Percentiles rank a stretch among this genome's conserved stretches.
Conservation (phyloP, 2,888 invertebrate genomes). For the Boloria selene region DNA sequence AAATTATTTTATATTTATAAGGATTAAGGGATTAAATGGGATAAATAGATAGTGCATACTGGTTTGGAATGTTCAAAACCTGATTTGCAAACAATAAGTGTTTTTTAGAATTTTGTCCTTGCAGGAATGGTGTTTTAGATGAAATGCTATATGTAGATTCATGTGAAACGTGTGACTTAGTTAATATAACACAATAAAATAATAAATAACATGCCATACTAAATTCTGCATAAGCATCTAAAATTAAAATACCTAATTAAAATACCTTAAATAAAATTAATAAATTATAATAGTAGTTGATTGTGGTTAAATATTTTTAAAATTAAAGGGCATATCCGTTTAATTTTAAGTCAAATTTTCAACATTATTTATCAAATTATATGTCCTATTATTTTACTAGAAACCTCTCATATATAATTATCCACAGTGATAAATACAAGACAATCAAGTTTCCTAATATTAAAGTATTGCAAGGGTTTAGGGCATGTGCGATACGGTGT, state of each 20-base stretch:
- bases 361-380: too few species aligned
- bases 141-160: conserved; percentile 34
- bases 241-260: conserved; percentile 17
- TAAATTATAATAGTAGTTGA: conserved; percentile 1
- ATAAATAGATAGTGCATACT: conserved; percentile 22
- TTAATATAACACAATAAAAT: conserved; percentile 29
- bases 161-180: conserved; percentile 34
- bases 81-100: conserved; percentile 28
- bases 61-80: conserved; percentile 11
- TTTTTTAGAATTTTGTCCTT: conserved; percentile 27
- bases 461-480: conserved; percentile 21
- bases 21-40: too few species aligned
- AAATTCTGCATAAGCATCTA: conserved; percentile 29
- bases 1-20: neutral
- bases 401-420: too few species aligned
- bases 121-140: conserved; percentile 29
- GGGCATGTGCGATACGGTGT: conserved; percentile 67
- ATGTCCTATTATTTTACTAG: too few species aligned
- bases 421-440: too few species aligned
- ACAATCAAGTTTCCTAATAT: neutral
- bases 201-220: conserved; percentile 32
- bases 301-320: neutral
- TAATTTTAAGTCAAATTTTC: neutral
- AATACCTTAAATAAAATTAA: conserved; percentile 13
- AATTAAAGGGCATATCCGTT: neutral